Evolutionary conservation across 2,888 invertebrate species (phyloP), one percentile per base, ranked within the genome.

Genomic region (Meiosimyza decipiens): DNA sequence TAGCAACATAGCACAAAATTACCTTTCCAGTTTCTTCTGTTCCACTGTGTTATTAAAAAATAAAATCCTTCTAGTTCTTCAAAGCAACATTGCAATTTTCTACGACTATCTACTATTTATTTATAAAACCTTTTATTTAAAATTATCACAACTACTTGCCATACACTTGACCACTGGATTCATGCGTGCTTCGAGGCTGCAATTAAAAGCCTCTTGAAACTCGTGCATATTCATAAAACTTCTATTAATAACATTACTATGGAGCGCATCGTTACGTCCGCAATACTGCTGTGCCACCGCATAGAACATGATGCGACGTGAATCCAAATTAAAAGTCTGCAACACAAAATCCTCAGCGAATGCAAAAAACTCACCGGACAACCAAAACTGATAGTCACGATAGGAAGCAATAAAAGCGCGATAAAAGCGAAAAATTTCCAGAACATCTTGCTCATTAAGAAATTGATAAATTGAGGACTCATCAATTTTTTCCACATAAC

Each of bases 341-440:
- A 85, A 74, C 3, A 85, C 80, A 68, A 81, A 82, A 71, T 82
- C 81, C 67, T 85, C 85, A 47, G 86, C 85, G 64, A 85, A 85
- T 3, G 81, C 77, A 54, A 85, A 85, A 22, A 80, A 78, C 59
- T 86, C 85, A 68, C 86, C 83, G 68, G 84, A 79, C 71, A 85
- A 66, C 86, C 85, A 85, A 49, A 86, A 85, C 16, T 76, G 76
- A 71, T 85, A 85, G 13, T 85, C 85, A 1, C 78, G 64, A 3
- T 79, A 72, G 0, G 85, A 69, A 3, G 82, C 82, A 22, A 79
- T 73, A 50, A 85, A 85, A 0, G 84, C 79, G 18, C 81, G 79
- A 79, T 85, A 76, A 22, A 85, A 84, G 15, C 80, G 80, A 18
- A 82, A 81, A 18, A 83, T 71, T 4, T 80, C 72, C 15, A 74